Evolutionary conservation across 2,888 invertebrate species (phyloP), one percentile per base, ranked within the genome.

Genomic region (Tinea trinotella): DNA sequence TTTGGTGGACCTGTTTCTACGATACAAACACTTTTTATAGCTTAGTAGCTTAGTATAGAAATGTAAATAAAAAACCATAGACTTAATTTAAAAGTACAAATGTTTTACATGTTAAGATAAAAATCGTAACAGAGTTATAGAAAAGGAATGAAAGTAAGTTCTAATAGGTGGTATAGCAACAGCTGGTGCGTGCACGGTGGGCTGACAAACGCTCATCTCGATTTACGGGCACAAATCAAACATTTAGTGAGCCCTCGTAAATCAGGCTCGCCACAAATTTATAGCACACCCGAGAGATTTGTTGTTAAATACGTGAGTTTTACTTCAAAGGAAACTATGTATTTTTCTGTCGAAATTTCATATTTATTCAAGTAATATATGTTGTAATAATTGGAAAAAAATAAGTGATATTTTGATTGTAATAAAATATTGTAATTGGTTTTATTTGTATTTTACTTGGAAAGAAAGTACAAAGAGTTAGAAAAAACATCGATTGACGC

Each of bases 171-270:
- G 6, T 13, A 48, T 18, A 18, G 52, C 10, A 67, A 69, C 75
- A 76, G 69, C 74, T 76, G 74, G 69, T 59, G 59, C 55, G 30
- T 9, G 52, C 36, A 15, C 30, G 13, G 18, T 34, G 18, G 48
- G 48, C 64, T 74, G 77, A 76, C 78, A 73, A 65, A 70, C 67
- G 81, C 72, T 85, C 77, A 84, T 83, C 84, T 81, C 81, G 78
- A 85, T 85, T 82, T 82, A 82, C 76, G 80, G 66, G 77, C 74
- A 68, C 78, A 81, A 81, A 82, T 82, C 81, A 82, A 81, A 81
- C 79, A 81, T 81, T 82, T 81, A 81, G 80, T 66, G 70, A 68
- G 65, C 58, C 67, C 74, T 67, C 67, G 82, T 84, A 85, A 85
- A 85, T 84, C 84, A 83, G 82, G 67, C 74, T 80, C 68, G 65